Conservation (phyloP, 35 echinoderm and acorn worm genomes). For the Strongylocentrotus purpuratus region DNA sequence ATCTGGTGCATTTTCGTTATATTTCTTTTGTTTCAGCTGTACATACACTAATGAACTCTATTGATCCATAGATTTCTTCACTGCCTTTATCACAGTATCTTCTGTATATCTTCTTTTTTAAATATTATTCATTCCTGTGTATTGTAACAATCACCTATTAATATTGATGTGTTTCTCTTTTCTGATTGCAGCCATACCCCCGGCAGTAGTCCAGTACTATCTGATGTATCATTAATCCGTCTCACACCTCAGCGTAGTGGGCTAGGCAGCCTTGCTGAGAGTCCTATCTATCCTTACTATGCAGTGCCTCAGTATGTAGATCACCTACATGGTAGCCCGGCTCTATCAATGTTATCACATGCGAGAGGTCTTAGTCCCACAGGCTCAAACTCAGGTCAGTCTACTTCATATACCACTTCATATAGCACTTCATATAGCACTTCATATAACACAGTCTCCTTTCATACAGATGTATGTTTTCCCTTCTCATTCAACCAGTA, state of each 20-base stretch:
- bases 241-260: constrained; percentile 73
- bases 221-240: constrained; percentile 89
- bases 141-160: too few species aligned
- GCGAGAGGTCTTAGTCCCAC: constrained; percentile 93
- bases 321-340: constrained; percentile 83
- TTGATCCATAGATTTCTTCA: too few species aligned
- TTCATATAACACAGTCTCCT: too few species aligned
- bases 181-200: constrained; percentile 71
- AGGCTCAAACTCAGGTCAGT: constrained; percentile 69
- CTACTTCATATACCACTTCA: not conserved
- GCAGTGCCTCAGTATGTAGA: constrained; percentile 76
- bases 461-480: too few species aligned
- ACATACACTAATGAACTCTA: too few species aligned
- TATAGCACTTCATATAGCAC: not conserved
- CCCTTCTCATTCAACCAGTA: too few species aligned
- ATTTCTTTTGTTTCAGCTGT: too few species aligned
- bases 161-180: not conserved
- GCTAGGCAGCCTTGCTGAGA: constrained; percentile 64
- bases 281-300: constrained; percentile 83
- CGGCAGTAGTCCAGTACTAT: constrained; percentile 89
- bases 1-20: too few species aligned
- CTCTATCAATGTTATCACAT: constrained; percentile 86
- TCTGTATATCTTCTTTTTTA: too few species aligned
- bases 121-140: too few species aligned
- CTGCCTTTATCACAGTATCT: too few species aligned